Conservation (phyloP, 2,113 vertebrate genomes). For the Myocastor coypus region DNA sequence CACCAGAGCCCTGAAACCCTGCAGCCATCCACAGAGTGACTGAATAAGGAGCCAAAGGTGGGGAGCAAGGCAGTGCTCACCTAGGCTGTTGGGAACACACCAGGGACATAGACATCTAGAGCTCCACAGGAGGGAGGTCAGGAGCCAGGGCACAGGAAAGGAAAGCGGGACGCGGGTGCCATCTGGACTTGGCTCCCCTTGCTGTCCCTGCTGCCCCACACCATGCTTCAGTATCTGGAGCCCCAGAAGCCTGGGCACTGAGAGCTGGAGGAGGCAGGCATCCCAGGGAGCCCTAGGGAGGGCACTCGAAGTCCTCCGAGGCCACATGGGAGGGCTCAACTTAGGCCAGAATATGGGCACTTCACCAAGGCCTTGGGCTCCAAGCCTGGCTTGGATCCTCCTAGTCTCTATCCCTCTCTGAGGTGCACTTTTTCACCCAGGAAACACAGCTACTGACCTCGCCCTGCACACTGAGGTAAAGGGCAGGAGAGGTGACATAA, state of each 20-base stretch:
- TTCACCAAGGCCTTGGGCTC: background rate
- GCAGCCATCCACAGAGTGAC: background rate
- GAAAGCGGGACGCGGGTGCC: background rate
- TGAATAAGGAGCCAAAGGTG: background rate
- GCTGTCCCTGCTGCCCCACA: background rate
- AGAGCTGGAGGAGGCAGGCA: background rate
- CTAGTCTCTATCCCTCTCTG: background rate
- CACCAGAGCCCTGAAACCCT: background rate
- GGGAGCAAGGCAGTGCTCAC: background rate
- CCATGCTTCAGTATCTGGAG: background rate
- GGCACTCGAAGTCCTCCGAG: background rate
- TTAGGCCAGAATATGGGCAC: background rate
- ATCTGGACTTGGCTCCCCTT: background rate
- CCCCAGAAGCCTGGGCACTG: background rate
- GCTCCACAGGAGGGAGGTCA: background rate
- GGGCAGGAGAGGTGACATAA: background rate
- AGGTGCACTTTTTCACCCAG: background rate
- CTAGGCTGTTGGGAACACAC: background rate
- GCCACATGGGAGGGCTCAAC: background rate
- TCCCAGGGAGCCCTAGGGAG: background rate
- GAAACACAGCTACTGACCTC: background rate
- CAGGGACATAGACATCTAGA: too few species aligned
- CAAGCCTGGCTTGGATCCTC: accelerated
- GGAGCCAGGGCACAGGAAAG: too few species aligned
- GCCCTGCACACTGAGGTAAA: background rate